Percentiles rank a stretch among this genome's conserved stretches.
Conservation (phyloP, 2,113 vertebrate genomes). For the Hiodon tergisus region DNA sequence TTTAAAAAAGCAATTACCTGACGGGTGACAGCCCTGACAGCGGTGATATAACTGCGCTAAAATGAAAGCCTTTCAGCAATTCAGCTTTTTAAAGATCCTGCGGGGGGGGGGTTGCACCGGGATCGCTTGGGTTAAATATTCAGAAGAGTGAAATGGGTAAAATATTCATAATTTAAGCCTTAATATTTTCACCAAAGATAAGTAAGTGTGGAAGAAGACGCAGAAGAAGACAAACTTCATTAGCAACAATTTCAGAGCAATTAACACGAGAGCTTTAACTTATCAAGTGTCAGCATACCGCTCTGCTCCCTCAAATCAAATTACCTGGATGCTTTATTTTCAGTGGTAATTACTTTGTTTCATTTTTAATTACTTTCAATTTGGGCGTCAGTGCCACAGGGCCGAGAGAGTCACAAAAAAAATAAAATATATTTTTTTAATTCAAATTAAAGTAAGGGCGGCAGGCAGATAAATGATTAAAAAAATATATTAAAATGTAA, state of each 20-base stretch:
- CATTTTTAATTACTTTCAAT: slow-evolving; percentile 12
- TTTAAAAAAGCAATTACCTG: neutral
- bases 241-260: slow-evolving; percentile 7
- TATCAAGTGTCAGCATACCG: neutral
- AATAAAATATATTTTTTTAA: neutral
- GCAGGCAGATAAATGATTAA: no score
- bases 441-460: no score
- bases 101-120: no score
- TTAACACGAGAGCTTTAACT: slow-evolving; percentile 7
- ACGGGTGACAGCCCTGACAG: no score
- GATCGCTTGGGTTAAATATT: no score
- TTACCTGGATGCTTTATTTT: neutral
- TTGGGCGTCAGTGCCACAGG: neutral
- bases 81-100: no score
- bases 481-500: neutral
- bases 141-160: neutral
- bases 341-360: slow-evolving; percentile 8
- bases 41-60: no score
- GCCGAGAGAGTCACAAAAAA: neutral
- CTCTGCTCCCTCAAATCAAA: slow-evolving; percentile 10
- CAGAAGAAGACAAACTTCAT: neutral
- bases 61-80: no score
- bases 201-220: neutral
- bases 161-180: neutral
- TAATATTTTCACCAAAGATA: no score